Conservation (phyloP, 2,113 vertebrate genomes). For the Hyla sarda region DNA sequence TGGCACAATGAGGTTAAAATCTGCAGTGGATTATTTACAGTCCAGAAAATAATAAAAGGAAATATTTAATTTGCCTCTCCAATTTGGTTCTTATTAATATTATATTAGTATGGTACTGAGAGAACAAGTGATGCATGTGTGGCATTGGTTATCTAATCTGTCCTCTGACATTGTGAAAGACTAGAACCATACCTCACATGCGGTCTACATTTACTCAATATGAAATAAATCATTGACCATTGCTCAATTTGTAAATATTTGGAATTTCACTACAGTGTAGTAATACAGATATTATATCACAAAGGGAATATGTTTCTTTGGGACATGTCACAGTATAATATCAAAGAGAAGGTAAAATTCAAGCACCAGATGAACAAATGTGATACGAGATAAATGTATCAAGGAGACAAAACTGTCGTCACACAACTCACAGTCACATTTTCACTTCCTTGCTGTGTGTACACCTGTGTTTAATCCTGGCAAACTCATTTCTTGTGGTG, state of each 20-base stretch:
- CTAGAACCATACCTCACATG: not conserved
- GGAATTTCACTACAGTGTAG: not conserved
- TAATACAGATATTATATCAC: slow-evolving; percentile 27
- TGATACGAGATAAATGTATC: slow-evolving; percentile 41
- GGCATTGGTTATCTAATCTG: not conserved
- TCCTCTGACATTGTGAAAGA: not conserved
- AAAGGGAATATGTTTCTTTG: slow-evolving; percentile 8
- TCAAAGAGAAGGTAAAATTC: slow-evolving; percentile 29
- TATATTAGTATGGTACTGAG: too few species aligned
- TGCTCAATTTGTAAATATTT: slow-evolving; percentile 31
- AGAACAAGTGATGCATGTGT: not conserved
- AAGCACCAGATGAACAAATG: slow-evolving; percentile 40
- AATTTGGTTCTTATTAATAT: not conserved
- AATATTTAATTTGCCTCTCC: not conserved
- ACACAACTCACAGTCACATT: slow-evolving; percentile 54
- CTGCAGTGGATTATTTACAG: not conserved
- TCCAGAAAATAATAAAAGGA: not conserved
- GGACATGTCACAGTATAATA: slow-evolving; percentile 26
- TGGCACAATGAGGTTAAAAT: not conserved
- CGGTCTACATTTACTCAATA: not conserved
- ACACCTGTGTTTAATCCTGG: slow-evolving; percentile 55
- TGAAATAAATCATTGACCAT: not conserved
- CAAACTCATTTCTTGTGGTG: slow-evolving; percentile 34
- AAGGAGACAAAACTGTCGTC: slow-evolving; percentile 57
- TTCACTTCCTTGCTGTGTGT: slow-evolving; percentile 50